Base-by-base conservation (phyloP, 1,140 invertebrate species). In the Formica exsecta region DNA sequence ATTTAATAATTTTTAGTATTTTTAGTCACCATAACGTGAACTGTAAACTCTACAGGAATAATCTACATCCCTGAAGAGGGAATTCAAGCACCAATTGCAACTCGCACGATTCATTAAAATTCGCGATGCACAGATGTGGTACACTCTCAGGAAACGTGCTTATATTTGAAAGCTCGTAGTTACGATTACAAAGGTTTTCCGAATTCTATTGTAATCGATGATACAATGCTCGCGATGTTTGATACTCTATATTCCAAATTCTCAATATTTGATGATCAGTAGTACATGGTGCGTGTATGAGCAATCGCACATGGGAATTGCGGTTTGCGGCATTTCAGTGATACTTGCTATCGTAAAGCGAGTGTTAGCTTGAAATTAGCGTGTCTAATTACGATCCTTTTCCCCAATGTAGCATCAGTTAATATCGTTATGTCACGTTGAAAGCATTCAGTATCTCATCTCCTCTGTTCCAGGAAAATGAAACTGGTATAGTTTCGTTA, bases 181-280 rank as follows among this genome's bases (percentile, higher is more conserved):
- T 81, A 73, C 62, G 54, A 73, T 83, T 57, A 81, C 68, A 83
- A 83, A 83, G 68, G 54, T 83, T 83, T 83, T 71, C 54, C 25
- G 66, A 61, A 16, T 73, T 2, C 29, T 32, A 36, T 83, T 25
- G 36, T 11, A 71, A 19, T 81, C 29, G 25, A 62, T 48, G 44
- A 73, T 73, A 73, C 65, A 44, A 74, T 51, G 79, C 79, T 74
- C 25, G 16, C 16, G 41, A 13, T 66, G 54, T 62, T 83, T 48
- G 38, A 83, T 71, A 70, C 54, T 8, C 54, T 32, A 61, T 44
- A 73, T n/a, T 61, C 38, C n/a, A 38, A 61, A 44, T 74, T 74
- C 54, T 83, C 79, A 74, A 83, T 83, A 44, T 83, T 83, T 83
- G 54, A 8, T 8, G 38, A 83, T 74, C 38, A 44, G 68, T 25